A percentile compares a stretch with the other conserved stretches of the same genome.
Conservation (phyloP, 2,888 invertebrate genomes). For the Drosophila ustulata region DNA sequence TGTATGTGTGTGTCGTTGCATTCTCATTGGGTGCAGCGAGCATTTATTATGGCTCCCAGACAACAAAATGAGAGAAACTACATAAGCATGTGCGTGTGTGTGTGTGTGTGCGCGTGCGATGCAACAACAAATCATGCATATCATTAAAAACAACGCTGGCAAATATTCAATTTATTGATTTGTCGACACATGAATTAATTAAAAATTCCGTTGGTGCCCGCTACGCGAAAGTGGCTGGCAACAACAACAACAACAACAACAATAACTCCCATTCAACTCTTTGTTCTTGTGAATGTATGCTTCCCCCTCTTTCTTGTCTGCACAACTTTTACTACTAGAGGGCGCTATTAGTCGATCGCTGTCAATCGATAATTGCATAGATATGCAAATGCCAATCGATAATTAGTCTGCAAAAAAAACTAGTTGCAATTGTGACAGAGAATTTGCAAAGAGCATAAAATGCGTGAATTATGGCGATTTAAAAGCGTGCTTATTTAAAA, state of each 20-base stretch:
- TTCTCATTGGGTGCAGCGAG: slow-evolving; percentile 44
- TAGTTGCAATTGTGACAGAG: slow-evolving; percentile 15
- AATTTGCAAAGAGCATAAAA: slow-evolving; percentile 25
- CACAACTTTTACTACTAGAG: slow-evolving; percentile 21
- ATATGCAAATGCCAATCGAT: neutral
- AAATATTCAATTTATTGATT: slow-evolving; percentile 64
- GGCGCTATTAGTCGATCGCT: slow-evolving; percentile 13
- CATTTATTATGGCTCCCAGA: slow-evolving; percentile 32
- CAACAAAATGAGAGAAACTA: slow-evolving; percentile 1
- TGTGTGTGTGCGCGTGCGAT: neutral
- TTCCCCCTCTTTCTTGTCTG: neutral
- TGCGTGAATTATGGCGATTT: slow-evolving; percentile 30
- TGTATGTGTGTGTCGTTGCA: slow-evolving; percentile 8
- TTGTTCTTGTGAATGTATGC: slow-evolving; percentile 41
- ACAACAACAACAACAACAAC: slow-evolving; percentile 28
- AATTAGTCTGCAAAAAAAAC: slow-evolving; percentile 1
- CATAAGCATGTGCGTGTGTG: neutral
- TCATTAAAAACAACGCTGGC: slow-evolving; percentile 64
- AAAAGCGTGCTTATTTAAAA: too few species aligned
- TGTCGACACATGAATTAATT: slow-evolving; percentile 71
- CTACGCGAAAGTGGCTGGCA: slow-evolving; percentile 70
- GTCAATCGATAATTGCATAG: slow-evolving; percentile 1
- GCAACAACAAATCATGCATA: slow-evolving; percentile 58
- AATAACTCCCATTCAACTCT: slow-evolving; percentile 18
- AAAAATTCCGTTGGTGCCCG: slow-evolving; percentile 73